These are phyloP conservation scores for Drosophila paracracens DNA, from an alignment of 2,888 invertebrate genomes.

Conservation along the genomic window DNA sequence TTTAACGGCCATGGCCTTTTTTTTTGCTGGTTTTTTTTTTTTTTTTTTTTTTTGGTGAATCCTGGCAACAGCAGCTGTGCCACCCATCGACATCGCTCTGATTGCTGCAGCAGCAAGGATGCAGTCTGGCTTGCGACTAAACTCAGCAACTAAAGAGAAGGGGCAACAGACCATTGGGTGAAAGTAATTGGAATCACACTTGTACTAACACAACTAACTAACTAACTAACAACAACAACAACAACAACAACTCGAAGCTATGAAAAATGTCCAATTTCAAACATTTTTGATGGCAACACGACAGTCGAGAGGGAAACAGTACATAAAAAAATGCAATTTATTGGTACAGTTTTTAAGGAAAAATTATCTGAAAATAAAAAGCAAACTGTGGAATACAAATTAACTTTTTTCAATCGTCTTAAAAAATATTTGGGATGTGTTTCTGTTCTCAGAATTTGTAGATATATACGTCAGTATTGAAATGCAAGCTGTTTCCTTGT, in stretches of 20 bases:
- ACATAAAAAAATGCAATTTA: not conserved
- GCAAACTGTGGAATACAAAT: not conserved
- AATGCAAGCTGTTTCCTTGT: not conserved
- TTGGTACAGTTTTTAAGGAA: not conserved
- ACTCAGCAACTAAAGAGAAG: slow-evolving; percentile 27
- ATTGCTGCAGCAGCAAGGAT: slow-evolving; percentile 42
- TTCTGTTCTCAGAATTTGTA: not conserved
- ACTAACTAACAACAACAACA: not conserved
- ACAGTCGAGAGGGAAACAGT: not conserved
- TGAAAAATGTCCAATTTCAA: not conserved
- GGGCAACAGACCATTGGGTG: slow-evolving; percentile 30
- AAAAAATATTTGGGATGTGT: not conserved
- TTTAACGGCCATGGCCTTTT: slow-evolving; percentile 45
- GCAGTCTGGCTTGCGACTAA: slow-evolving; percentile 38
- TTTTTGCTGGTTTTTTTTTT: slow-evolving; percentile 16
- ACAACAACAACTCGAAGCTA: not conserved
- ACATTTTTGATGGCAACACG: not conserved
- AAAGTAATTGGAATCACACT: slow-evolving; percentile 45
- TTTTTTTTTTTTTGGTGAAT: slow-evolving; percentile 36
- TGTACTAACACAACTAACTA: slow-evolving; percentile 5
- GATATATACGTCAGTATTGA: not conserved
- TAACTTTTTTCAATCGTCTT: not conserved
- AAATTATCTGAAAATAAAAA: not conserved
- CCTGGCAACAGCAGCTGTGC: slow-evolving; percentile 60
- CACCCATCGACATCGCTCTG: slow-evolving; percentile 54